phyloP scores from a whole-genome alignment of 2,888 invertebrate species.

The Drosophila formosana region DNA sequence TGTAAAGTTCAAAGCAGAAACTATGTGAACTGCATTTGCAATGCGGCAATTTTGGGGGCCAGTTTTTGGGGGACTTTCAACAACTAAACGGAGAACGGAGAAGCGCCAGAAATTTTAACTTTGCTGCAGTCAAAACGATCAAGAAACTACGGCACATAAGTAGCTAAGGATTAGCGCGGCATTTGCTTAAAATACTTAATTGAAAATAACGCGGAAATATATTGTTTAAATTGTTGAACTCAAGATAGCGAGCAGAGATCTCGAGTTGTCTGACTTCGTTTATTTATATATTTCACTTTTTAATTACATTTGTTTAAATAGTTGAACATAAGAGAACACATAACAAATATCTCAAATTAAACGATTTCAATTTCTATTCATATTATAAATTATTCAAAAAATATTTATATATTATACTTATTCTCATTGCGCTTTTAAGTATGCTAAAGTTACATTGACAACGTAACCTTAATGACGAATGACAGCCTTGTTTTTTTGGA shows the following conservation, averaged over 20 bases:
- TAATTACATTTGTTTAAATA: too few relatives aligned
- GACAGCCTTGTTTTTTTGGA: slow-evolving; percentile 25
- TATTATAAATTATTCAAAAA: too few relatives aligned
- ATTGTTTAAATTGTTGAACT: neutral
- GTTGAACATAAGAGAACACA: too few relatives aligned
- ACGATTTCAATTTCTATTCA: too few relatives aligned
- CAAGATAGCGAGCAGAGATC: neutral
- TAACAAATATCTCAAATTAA: too few relatives aligned
- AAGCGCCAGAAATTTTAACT: slow-evolving; percentile 22
- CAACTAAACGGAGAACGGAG: slow-evolving; percentile 13
- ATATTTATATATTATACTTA: neutral
- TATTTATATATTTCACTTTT: too few relatives aligned
- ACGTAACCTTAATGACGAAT: slow-evolving; percentile 29
- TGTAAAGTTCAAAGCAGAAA: slow-evolving; percentile 62
- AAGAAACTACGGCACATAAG: neutral
- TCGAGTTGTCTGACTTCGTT: too few relatives aligned
- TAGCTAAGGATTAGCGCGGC: neutral
- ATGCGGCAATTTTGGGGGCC: slow-evolving; percentile 60
- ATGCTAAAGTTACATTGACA: slow-evolving; percentile 9
- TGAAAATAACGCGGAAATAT: neutral
- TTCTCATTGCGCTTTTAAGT: neutral
- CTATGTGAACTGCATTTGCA: slow-evolving; percentile 68
- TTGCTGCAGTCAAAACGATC: slow-evolving; percentile 1
- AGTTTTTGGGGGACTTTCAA: slow-evolving; percentile 10
- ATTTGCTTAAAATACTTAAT: neutral